Percentiles rank a stretch among this genome's conserved stretches.
Evolutionary conservation across 2,888 invertebrate species (phyloP).

Genomic region (Diplolepis rosae): DNA sequence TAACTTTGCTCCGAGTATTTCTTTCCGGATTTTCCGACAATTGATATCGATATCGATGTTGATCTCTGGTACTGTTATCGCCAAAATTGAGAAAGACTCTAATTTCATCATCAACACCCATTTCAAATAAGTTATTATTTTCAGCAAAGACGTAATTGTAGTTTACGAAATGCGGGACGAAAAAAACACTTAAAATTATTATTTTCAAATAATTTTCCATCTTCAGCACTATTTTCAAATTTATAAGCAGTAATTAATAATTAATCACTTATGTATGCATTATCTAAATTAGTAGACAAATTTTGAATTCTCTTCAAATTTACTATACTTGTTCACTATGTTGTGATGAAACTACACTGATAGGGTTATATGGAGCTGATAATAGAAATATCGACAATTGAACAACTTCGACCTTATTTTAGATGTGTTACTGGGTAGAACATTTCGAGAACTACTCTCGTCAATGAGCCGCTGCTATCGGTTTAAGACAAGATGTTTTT

Average conservation of each 20-base stretch:
- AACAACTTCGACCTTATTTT: constrained; percentile 18
- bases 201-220: not conserved
- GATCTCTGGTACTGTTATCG: constrained; percentile 33
- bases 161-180: not conserved
- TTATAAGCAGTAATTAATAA: too few species aligned
- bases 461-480: constrained; percentile 18
- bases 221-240: too few species aligned
- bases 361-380: not conserved
- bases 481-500: not conserved
- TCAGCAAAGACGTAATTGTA: not conserved
- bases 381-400: not conserved
- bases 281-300: too few species aligned
- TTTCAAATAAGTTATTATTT: not conserved
- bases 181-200: not conserved
- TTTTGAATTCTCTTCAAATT: not conserved
- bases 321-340: not conserved
- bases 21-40: constrained; percentile 43
- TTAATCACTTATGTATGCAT: too few species aligned
- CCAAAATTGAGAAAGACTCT: constrained; percentile 41
- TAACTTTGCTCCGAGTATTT: constrained; percentile 51
- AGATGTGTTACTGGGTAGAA: constrained; percentile 16
- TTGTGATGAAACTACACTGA: not conserved
- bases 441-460: constrained; percentile 27
- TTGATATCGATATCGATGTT: constrained; percentile 41
- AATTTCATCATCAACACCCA: constrained; percentile 23